Evolutionary conservation across 2,113 vertebrate species (phyloP).

Genomic region (Excalfactoria chinensis): DNA sequence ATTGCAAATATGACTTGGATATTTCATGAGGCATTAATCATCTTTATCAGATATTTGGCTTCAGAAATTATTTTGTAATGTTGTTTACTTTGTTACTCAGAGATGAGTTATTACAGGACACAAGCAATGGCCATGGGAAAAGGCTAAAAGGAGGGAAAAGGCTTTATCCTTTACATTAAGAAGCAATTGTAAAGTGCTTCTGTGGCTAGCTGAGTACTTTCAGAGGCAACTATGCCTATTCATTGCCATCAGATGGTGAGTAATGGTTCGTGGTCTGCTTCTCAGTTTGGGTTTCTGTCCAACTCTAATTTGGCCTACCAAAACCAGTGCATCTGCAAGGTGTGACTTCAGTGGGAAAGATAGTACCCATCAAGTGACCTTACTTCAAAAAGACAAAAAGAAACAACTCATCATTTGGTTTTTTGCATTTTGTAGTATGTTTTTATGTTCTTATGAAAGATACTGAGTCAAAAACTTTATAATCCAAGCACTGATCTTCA

Average conservation of each 20-base stretch:
- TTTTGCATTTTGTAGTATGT: background rate
- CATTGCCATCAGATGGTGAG: background rate
- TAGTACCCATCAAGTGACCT: background rate
- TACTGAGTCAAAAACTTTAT: background rate
- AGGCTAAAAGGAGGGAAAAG: slow-evolving; percentile 49
- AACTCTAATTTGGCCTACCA: background rate
- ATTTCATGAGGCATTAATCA: slow-evolving; percentile 65
- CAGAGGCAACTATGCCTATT: background rate
- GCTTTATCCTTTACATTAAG: slow-evolving; percentile 30
- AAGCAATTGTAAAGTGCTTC: background rate
- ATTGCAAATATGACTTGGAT: slow-evolving; percentile 58
- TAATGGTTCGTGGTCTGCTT: background rate
- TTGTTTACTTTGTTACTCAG: slow-evolving; percentile 72
- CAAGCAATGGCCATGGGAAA: slow-evolving; percentile 19
- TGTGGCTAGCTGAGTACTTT: slow-evolving; percentile 32
- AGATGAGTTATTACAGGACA: slow-evolving; percentile 35
- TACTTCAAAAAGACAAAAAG: background rate
- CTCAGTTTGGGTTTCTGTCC: background rate
- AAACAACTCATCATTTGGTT: background rate
- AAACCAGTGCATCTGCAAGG: background rate
- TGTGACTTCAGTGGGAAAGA: background rate
- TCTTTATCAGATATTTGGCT: slow-evolving; percentile 66
- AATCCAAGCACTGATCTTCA: background rate
- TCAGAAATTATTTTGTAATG: slow-evolving; percentile 69
- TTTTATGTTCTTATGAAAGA: background rate